Evolutionary conservation across 2,888 invertebrate species (phyloP).

Genomic region (Patella pellucida): DNA sequence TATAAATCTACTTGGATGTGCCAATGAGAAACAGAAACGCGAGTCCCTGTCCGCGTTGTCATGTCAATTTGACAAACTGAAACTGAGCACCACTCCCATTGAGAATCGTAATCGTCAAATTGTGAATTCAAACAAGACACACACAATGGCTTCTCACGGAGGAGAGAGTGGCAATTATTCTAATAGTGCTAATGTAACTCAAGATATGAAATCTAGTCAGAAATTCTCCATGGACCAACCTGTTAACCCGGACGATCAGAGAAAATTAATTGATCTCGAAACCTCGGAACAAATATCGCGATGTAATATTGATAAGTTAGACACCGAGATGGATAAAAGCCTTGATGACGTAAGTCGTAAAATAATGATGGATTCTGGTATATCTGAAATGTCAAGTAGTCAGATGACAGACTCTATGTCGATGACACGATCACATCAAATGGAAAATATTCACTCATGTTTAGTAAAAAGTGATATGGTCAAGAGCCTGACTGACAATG

Average conservation of each 20-base stretch:
- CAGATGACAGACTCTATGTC: conserved; percentile 28
- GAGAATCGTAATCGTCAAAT: too few relatives aligned
- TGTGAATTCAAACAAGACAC: too few relatives aligned
- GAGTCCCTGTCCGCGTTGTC: not conserved
- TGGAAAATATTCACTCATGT: conserved; percentile 19
- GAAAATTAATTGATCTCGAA: not conserved
- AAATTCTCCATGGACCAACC: not conserved
- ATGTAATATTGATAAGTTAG: not conserved
- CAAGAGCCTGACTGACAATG: conserved; percentile 10
- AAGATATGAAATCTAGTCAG: conserved; percentile 1
- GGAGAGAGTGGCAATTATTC: too few relatives aligned
- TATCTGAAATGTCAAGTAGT: conserved; percentile 28
- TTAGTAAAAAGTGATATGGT: conserved; percentile 21
- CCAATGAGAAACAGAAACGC: not conserved
- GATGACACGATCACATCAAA: conserved; percentile 24
- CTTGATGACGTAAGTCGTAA: conserved; percentile 17
- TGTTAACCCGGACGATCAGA: not conserved
- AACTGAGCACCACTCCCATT: not conserved
- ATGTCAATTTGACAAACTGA: not conserved
- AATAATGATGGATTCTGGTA: conserved; percentile 57
- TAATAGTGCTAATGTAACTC: not conserved
- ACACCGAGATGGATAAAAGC: not conserved
- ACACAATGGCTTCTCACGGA: not conserved
- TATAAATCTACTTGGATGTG: not conserved
- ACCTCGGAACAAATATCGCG: not conserved